Conservation (phyloP, 2,797 vertebrate genomes). For the Hylomyscus alleni region DNA sequence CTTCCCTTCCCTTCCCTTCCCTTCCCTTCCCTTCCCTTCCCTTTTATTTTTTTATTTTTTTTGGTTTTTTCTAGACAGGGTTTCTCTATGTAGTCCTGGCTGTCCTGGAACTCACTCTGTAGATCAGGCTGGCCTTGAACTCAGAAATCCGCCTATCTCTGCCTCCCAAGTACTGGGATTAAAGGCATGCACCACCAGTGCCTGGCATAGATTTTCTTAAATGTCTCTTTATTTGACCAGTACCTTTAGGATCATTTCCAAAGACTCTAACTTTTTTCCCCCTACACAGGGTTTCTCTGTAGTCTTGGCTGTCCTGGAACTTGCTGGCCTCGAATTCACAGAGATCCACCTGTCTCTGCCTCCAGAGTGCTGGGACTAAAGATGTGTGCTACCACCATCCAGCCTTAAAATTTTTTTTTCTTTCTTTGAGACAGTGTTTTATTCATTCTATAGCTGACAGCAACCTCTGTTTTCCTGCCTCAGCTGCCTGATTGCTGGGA, state of each 20-base stretch:
- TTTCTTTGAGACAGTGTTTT: not conserved
- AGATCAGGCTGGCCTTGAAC: too few species aligned
- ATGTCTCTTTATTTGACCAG: not conserved
- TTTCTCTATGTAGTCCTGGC: too few species aligned
- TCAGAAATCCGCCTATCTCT: too few species aligned
- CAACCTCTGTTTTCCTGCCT: not conserved
- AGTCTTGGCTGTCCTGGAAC: not conserved
- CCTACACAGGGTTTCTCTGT: too few species aligned
- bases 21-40: too few species aligned
- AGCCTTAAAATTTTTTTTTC: not conserved
- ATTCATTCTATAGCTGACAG: not conserved
- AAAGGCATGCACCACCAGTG: too few species aligned
- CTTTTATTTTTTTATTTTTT: too few species aligned
- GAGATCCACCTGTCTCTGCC: not conserved
- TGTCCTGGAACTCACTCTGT: too few species aligned
- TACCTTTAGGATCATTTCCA: not conserved
- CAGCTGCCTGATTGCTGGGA: not conserved
- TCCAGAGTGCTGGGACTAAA: not conserved
- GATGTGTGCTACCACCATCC: not conserved
- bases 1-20: too few species aligned
- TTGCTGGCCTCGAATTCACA: not conserved
- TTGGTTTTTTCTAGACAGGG: too few species aligned
- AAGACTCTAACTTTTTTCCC: not conserved
- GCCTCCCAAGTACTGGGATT: too few species aligned
- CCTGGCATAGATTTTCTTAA: not conserved